Conservation (phyloP, 92 coral and sea anemone genomes). For the Actinostola sp. region DNA sequence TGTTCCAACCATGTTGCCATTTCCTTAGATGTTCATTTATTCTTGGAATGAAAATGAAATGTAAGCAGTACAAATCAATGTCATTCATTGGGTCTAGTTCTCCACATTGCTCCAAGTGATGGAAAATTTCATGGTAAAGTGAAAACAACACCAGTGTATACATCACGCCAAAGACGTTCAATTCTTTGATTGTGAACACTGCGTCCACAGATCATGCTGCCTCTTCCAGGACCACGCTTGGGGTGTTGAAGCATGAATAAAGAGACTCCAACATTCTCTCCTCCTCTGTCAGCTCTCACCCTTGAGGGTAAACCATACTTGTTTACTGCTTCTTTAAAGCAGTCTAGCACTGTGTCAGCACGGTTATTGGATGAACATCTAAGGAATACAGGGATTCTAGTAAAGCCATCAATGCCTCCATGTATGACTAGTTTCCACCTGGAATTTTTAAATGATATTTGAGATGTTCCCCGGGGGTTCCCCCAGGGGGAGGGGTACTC, state of each 20-base stretch:
- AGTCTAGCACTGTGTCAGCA: constrained; percentile 37
- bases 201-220: constrained; percentile 64
- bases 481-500: too few relatives aligned
- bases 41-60: constrained; percentile 29
- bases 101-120: constrained; percentile 30
- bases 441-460: too few relatives aligned
- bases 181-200: constrained; percentile 61
- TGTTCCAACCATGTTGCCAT: constrained; percentile 39
- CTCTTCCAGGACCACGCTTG: constrained; percentile 58
- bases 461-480: too few relatives aligned
- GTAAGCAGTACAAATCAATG: constrained; percentile 36
- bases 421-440: constrained; percentile 14
- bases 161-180: constrained; percentile 24
- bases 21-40: constrained; percentile 38
- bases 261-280: constrained; percentile 64
- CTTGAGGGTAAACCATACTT: constrained; percentile 61
- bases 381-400: constrained; percentile 6
- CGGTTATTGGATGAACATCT: neutral
- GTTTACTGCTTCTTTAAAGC: constrained; percentile 34
- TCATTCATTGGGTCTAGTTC: constrained; percentile 28
- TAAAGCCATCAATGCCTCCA: constrained; percentile 18
- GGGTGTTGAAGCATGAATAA: constrained; percentile 67
- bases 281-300: constrained; percentile 66
- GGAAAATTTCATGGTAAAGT: constrained; percentile 11
- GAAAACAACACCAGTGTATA: constrained; percentile 13